Evolutionary conservation across 2,113 vertebrate genomes (phyloP), one percentile per base, ranked within the genome.

Genomic region (Xiphophorus hellerii): DNA sequence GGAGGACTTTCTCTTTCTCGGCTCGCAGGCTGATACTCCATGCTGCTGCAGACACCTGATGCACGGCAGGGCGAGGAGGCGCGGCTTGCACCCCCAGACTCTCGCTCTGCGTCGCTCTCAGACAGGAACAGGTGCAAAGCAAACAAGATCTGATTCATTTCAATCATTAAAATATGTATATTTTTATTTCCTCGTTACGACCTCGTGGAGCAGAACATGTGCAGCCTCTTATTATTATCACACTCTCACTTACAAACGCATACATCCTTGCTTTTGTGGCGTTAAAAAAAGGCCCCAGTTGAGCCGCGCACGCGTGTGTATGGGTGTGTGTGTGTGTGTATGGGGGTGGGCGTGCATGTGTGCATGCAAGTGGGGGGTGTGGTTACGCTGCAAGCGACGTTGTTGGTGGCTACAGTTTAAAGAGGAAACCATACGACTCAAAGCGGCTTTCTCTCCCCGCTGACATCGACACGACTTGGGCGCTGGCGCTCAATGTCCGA

Each of bases 151-250:
- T 85, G 81, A 92, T 88, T 92, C 80, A 87, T 93, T 91, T 86
- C 71, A 77, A 82, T 87, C 70, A 74, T 42, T 42, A 82, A 86
- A 60, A 68, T 78, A 37, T 48, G 14, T 48, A 20, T 48, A 62
- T 76, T 37, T 82, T 91, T 87, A 89, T 90, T 75, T 87, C 73
- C 89, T 93, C 92, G 92, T 94, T 94, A 94, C 85, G 81, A 80
- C 76, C 88, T 93, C 80, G 82, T 94, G 90, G 93, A 90, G 81
- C 76, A 76, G 87, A 92, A 91, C 94, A 94, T 93, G 93, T 94
- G 92, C 93, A 93, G 70, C 83, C 71, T 84, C 71, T 84, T 81
- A 82, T 88, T 84, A 35, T 35, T 35, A 89, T 92, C 79, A 84
- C 83, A 89, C 80, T 81, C 80, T 72, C 77, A 20, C 72, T 58